Conservation (phyloP, 2,797 vertebrate genomes). For the Sebastes nivosus region DNA sequence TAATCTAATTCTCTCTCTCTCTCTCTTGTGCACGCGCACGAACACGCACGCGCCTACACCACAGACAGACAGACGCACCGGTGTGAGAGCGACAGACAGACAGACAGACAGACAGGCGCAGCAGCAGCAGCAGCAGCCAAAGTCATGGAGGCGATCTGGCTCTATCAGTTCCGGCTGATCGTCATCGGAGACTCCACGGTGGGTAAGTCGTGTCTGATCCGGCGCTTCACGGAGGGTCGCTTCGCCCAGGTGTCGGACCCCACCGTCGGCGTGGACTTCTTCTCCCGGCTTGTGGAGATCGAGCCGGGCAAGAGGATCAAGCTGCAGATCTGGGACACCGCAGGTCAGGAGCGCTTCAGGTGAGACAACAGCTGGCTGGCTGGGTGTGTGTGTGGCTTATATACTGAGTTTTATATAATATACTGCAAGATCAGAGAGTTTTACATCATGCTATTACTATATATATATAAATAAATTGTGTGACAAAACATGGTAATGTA, state of each 20-base stretch:
- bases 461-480: not conserved
- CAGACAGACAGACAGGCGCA: conserved; percentile 1
- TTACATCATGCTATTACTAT: not conserved
- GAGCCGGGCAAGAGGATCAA: conserved; percentile 96
- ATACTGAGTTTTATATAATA: not conserved
- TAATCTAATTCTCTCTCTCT: not conserved
- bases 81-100: not conserved
- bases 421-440: not conserved
- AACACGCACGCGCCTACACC: not conserved
- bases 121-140: not conserved
- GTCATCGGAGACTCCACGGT: conserved; percentile 98
- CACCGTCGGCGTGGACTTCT: conserved; percentile 97
- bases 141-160: conserved; percentile 89
- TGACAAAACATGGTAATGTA: too few relatives aligned
- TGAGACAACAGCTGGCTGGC: conserved; percentile 35
- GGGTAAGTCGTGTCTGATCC: conserved; percentile 96
- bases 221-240: conserved; percentile 95
- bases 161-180: conserved; percentile 96
- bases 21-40: not conserved
- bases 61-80: not conserved
- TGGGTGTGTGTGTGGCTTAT: not conserved
- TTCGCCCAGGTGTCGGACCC: conserved; percentile 96
- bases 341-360: conserved; percentile 94
- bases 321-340: conserved; percentile 95
- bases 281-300: conserved; percentile 96